A percentile compares a stretch with the other conserved stretches of the same genome.
phyloP scores from a whole-genome alignment of 2,113 vertebrate genomes.

The Leptocoma aspasia region DNA sequence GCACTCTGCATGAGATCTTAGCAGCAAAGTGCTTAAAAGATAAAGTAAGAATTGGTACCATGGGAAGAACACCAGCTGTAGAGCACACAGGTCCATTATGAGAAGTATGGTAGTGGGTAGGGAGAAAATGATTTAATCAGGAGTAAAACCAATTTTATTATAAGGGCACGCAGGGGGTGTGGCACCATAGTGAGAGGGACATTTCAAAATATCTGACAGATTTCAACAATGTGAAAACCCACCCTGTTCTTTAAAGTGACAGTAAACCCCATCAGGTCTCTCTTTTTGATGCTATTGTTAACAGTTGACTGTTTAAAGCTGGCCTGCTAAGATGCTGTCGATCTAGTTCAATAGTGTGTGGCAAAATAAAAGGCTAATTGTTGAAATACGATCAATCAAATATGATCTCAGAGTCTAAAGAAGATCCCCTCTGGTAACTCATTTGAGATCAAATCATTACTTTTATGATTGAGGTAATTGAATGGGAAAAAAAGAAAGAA shows the following conservation, averaged over 20 bases:
- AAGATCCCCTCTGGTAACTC: slow-evolving; percentile 76
- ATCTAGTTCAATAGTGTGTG: slow-evolving; percentile 91
- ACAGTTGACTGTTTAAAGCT: slow-evolving; percentile 88
- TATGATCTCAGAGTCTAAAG: slow-evolving; percentile 77
- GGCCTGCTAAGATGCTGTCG: slow-evolving; percentile 88
- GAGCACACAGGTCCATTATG: slow-evolving; percentile 90
- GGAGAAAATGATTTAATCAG: slow-evolving; percentile 90
- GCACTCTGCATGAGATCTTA: slow-evolving; percentile 88
- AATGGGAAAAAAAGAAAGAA: neutral
- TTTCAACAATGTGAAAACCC: slow-evolving; percentile 96
- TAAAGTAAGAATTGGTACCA: slow-evolving; percentile 91
- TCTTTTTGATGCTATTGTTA: slow-evolving; percentile 92
- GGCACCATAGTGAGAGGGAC: slow-evolving; percentile 95
- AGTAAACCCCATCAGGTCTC: slow-evolving; percentile 87
- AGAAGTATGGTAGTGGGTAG: slow-evolving; percentile 92
- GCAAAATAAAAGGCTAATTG: slow-evolving; percentile 93
- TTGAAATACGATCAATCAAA: slow-evolving; percentile 95
- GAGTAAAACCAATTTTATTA: slow-evolving; percentile 98
- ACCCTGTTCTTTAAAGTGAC: slow-evolving; percentile 85
- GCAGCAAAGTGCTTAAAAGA: slow-evolving; percentile 89
- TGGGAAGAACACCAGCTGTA: slow-evolving; percentile 97
- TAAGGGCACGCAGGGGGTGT: slow-evolving; percentile 94
- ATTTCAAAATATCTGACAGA: slow-evolving; percentile 99
- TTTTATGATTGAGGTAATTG: slow-evolving; percentile 65
- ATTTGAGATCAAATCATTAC: slow-evolving; percentile 71